phyloP scores from a whole-genome alignment of 2,113 vertebrate species.

The Psephotus haematonotus region DNA sequence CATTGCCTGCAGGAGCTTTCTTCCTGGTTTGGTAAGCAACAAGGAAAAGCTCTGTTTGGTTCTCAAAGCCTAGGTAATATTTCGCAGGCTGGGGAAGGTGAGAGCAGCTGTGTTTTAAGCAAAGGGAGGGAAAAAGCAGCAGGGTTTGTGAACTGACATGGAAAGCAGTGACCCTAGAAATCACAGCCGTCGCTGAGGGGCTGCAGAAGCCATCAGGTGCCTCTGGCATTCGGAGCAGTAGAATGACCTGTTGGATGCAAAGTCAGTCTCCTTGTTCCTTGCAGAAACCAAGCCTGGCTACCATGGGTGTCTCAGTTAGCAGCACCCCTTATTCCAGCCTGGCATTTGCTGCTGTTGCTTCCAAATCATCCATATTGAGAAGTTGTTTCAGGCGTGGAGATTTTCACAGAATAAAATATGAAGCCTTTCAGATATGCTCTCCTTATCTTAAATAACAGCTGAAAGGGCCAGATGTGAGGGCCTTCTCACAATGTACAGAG shows the following conservation, averaged over 20 bases:
- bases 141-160: neutral
- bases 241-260: rapidly evolving
- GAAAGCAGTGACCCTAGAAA: neutral
- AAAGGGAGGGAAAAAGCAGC: neutral
- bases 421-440: neutral
- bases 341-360: neutral
- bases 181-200: rapidly evolving
- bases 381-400: neutral
- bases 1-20: neutral
- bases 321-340: neutral
- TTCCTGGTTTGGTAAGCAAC: rapidly evolving
- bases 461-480: neutral
- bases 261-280: neutral
- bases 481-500: neutral
- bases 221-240: neutral
- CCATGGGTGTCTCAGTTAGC: neutral
- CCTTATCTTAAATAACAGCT: neutral
- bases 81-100: neutral
- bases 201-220: neutral
- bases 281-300: neutral
- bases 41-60: neutral
- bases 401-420: neutral
- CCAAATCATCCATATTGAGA: neutral
- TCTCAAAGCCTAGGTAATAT: neutral
- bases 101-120: neutral